A percentile compares a stretch with the other conserved stretches of the same genome.
phyloP scores from a whole-genome alignment of 23 tunicate species.

The Styela clava region DNA sequence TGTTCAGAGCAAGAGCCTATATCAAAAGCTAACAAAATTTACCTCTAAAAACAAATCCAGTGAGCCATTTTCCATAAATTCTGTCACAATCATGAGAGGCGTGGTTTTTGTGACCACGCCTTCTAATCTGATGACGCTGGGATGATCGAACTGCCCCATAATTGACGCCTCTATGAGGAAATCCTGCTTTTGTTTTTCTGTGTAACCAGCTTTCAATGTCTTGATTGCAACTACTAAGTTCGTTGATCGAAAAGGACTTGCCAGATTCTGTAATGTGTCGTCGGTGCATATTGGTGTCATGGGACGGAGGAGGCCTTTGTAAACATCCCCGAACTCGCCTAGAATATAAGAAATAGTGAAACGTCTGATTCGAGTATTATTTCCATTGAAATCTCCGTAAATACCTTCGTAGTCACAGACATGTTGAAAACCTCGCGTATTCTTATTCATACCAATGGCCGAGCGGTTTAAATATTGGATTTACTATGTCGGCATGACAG shows the following conservation, averaged over 20 bases:
- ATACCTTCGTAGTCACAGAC: too few species aligned
- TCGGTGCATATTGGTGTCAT: conserved; percentile 22
- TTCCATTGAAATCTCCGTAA: too few species aligned
- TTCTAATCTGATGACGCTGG: conserved; percentile 89
- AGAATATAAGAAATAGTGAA: background rate
- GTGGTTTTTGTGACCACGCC: conserved; percentile 85
- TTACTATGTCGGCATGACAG: too few species aligned
- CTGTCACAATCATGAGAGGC: conserved; percentile 93
- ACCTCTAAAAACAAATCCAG: conserved; percentile 80
- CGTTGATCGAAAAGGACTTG: background rate
- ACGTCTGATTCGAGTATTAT: too few species aligned
- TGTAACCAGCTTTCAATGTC: conserved; percentile 85
- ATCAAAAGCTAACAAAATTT: too few species aligned
- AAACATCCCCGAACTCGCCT: conserved; percentile 96
- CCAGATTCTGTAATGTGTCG: background rate
- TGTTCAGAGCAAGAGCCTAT: too few species aligned
- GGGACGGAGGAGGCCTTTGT: conserved; percentile 62
- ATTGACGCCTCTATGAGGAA: conserved; percentile 88
- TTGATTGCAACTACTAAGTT: conserved; percentile 68
- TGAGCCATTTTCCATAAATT: conserved; percentile 95
- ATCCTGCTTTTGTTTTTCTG: conserved; percentile 74
- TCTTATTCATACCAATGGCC: too few species aligned
- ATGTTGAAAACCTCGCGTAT: too few species aligned
- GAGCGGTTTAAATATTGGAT: too few species aligned
- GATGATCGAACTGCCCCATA: conserved; percentile 96